Percentiles rank a stretch among this genome's conserved stretches.
These are phyloP conservation scores for Alcedo atthis DNA, from an alignment of 2,797 vertebrate species.

Conservation along the genomic window DNA sequence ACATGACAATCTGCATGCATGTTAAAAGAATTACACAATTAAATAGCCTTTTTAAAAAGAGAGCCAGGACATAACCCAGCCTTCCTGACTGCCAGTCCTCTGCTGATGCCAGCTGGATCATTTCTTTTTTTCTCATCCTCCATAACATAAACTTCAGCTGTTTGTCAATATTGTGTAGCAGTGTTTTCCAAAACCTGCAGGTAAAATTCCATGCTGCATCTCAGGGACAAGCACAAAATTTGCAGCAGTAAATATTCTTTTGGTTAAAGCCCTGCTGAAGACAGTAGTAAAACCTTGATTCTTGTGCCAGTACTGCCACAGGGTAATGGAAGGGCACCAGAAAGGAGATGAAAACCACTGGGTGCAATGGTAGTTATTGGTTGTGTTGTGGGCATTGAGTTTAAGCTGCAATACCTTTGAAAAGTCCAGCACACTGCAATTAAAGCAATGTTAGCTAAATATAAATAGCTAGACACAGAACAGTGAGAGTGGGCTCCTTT, in stretches of 20 bases:
- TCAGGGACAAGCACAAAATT: background rate
- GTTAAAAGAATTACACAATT: background rate
- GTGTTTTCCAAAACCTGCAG: background rate
- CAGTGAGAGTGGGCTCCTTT: background rate
- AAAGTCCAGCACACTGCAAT: background rate
- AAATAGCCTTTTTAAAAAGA: background rate
- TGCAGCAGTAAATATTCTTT: background rate
- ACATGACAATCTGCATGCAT: background rate
- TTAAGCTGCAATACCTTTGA: background rate
- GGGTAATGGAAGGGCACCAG: background rate
- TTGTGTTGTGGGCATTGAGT: background rate
- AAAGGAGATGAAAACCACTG: background rate
- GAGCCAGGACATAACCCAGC: background rate
- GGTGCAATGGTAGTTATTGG: rapidly evolving
- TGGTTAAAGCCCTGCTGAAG: background rate
- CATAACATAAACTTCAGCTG: background rate
- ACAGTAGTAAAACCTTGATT: background rate
- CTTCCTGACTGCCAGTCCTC: background rate
- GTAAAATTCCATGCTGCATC: background rate
- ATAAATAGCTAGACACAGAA: background rate
- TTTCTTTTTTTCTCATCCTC: background rate
- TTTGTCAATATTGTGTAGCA: background rate
- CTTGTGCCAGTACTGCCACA: background rate
- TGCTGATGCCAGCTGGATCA: background rate
- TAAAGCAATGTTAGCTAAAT: background rate